These are phyloP conservation scores for Yponomeuta plumbellus DNA, from an alignment of 2,888 invertebrate genomes.

Conservation along the genomic window DNA sequence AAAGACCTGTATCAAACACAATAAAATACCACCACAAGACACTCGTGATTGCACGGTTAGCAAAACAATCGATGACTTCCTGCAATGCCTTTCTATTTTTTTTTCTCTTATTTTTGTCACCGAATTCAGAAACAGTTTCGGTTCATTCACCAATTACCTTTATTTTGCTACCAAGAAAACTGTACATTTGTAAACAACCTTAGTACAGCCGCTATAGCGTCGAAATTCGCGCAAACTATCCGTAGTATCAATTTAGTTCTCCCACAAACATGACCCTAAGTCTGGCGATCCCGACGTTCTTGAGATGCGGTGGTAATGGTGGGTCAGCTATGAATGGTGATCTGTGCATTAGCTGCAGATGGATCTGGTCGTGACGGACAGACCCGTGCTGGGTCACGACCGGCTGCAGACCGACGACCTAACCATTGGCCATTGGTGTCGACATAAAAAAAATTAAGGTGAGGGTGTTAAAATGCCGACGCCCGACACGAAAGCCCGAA, in stretches of 20 bases:
- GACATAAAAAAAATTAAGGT: constrained; percentile 18
- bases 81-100: background rate
- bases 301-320: background rate
- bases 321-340: background rate
- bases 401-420: constrained; percentile 37
- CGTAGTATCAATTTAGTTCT: background rate
- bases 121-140: background rate
- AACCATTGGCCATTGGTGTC: constrained; percentile 36
- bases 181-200: background rate
- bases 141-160: background rate
- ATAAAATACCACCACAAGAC: background rate
- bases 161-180: background rate
- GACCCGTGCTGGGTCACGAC: constrained; percentile 59
- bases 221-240: background rate
- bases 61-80: constrained; percentile 33
- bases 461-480: too few species aligned
- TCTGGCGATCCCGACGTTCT: background rate
- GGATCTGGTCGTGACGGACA: constrained; percentile 40
- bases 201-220: background rate
- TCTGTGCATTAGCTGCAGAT: background rate
- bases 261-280: background rate
- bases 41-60: constrained; percentile 62
- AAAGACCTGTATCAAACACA: background rate
- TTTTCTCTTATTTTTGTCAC: constrained; percentile 1
- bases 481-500: too few species aligned